phyloP scores from a whole-genome alignment of 2,888 invertebrate genomes.

The Mayetiola destructor region DNA sequence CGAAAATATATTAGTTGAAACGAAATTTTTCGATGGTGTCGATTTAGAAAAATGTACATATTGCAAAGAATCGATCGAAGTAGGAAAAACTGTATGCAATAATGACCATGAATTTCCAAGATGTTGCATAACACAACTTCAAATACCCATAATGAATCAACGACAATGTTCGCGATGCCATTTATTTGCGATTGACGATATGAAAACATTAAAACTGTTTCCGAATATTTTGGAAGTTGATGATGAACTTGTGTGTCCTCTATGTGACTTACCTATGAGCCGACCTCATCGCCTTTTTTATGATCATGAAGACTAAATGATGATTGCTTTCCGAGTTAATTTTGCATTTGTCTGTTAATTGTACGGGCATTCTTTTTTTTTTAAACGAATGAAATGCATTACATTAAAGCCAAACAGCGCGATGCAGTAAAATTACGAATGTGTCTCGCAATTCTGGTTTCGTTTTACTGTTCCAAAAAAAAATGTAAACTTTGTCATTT shows the following conservation, averaged over 20 bases:
- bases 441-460: no score
- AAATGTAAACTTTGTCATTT: no score
- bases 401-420: no score
- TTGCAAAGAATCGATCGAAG: slow-evolving; percentile 20
- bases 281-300: background rate
- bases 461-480: no score
- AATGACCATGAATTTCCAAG: slow-evolving; percentile 21
- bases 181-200: background rate
- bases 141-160: background rate
- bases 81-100: slow-evolving; percentile 20
- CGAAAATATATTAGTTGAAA: slow-evolving; percentile 5
- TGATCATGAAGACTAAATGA: background rate
- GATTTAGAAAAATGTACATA: slow-evolving; percentile 21
- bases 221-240: background rate
- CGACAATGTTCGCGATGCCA: background rate
- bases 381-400: no score
- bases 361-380: no score
- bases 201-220: background rate
- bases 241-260: background rate
- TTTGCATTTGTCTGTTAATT: no score
- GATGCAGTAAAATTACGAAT: no score
- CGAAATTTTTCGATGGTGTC: slow-evolving; percentile 14
- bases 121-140: slow-evolving; percentile 24
- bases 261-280: background rate
- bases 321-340: no score